phyloP scores from a whole-genome alignment of 2,888 invertebrate genomes.

The Rhagium mordax region DNA sequence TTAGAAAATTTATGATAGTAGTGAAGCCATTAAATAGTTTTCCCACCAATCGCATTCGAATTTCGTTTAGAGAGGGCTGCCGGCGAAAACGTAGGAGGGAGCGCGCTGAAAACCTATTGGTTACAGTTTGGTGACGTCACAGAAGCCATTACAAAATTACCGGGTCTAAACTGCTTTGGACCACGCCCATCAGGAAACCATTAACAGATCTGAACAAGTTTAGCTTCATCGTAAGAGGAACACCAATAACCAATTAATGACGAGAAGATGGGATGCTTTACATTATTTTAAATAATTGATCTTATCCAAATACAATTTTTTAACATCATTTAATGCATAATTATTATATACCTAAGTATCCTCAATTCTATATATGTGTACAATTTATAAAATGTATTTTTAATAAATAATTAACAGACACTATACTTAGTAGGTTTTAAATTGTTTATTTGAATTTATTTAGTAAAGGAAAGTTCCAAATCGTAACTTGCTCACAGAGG shows the following conservation, averaged over 20 bases:
- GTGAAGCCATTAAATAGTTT: slow-evolving; percentile 37
- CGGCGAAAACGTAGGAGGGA: slow-evolving; percentile 42
- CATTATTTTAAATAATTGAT: not conserved
- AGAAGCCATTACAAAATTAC: slow-evolving; percentile 60
- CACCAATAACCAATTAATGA: not conserved
- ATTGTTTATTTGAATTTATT: too few species aligned
- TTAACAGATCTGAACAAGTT: slow-evolving; percentile 39
- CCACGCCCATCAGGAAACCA: slow-evolving; percentile 51
- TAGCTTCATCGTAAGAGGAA: slow-evolving; percentile 13
- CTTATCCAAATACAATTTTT: not conserved
- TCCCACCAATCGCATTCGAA: slow-evolving; percentile 50
- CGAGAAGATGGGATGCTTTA: not conserved
- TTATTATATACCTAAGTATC: not conserved
- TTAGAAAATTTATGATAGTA: slow-evolving; percentile 53
- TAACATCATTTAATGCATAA: not conserved
- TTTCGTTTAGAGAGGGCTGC: slow-evolving; percentile 28
- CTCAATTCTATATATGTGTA: too few species aligned
- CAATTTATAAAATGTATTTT: too few species aligned
- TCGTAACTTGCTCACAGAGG: too few species aligned
- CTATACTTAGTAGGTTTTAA: too few species aligned
- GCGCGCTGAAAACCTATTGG: slow-evolving; percentile 51
- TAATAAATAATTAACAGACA: too few species aligned
- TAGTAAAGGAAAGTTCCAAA: too few species aligned
- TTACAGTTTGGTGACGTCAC: slow-evolving; percentile 52
- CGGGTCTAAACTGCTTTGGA: slow-evolving; percentile 49